Base-by-base conservation (phyloP, 2,113 vertebrate species). In the Calidris pygmaea region DNA sequence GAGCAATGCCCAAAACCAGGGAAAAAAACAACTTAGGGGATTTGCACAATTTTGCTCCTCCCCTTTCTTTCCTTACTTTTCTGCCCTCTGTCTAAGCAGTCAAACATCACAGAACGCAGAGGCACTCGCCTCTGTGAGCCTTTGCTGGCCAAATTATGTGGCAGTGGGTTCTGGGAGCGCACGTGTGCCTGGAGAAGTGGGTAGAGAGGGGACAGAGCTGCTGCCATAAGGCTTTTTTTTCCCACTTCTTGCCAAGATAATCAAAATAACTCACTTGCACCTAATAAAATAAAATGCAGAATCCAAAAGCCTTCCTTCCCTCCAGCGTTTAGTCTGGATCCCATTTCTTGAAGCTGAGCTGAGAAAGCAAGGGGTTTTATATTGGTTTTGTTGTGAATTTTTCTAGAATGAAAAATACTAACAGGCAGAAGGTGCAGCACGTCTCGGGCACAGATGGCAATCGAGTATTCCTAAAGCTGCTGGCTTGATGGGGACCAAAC, bases 251-350 rank as follows among this genome's bases (percentile, higher is more conserved):
- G 96, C 96, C 96, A 97, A 96, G 37, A 52, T 88, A 95, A 97
- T 92, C 95, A 95, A 94, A 97, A 94, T 95, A 97, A 96, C 96
- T 97, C 94, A 87, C 91, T 94, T 50, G 34, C 96, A 97, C 94
- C 93, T 96, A 82, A 97, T 96, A 96, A 96, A 97, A 95, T 89
- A 87, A 95, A 95, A 96, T 20, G 17, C 93, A 83, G 93, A 52
- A 93, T 97, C 93, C 94, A 79, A 96, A 95, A 96, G 89, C 86
- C 89, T 96, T 91, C 95, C 94, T 95, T 89, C 88, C 95, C 92
- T 94, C 45, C 92, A 87, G 94, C 27, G 0, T 81, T 89, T 82
- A 93, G 94, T 95, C 96, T 97, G 96, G 91, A 93, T 77, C 84
- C 81, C 87, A 50, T 83, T 95, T 78, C 96, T 83, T 80, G 89